Percentiles rank a stretch among this genome's conserved stretches.
Evolutionary conservation across 1,140 invertebrate species (phyloP).

Genomic region (Pemphigus obesinymphae): DNA sequence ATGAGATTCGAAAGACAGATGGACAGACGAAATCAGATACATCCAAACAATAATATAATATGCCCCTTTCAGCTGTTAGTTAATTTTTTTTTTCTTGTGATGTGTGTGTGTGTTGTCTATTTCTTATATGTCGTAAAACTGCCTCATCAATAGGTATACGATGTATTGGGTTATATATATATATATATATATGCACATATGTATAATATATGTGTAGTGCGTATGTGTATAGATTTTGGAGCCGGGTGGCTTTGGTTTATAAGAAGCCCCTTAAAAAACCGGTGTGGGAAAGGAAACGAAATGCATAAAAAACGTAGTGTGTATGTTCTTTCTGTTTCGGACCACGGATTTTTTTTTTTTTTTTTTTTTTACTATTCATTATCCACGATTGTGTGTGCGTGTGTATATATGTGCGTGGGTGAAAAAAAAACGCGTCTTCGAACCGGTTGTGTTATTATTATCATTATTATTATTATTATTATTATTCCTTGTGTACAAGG

Average conservation of each 20-base stretch:
- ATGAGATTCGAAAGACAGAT: slow-evolving; percentile 30
- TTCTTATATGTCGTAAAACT: slow-evolving; percentile 41
- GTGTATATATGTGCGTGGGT: neutral
- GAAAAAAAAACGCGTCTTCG: slow-evolving; percentile 34
- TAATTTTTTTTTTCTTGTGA: slow-evolving; percentile 16
- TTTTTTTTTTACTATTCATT: slow-evolving; percentile 36
- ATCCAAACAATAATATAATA: slow-evolving; percentile 41
- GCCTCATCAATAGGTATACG: slow-evolving; percentile 37
- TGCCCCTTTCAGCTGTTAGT: slow-evolving; percentile 41
- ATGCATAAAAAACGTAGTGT: slow-evolving; percentile 40
- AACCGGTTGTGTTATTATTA: slow-evolving; percentile 41
- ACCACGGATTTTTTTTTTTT: slow-evolving; percentile 40
- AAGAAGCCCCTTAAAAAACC: slow-evolving; percentile 42
- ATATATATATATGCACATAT: neutral
- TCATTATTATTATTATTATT: slow-evolving; percentile 17
- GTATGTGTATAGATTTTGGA: slow-evolving; percentile 22
- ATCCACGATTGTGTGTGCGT: slow-evolving; percentile 32
- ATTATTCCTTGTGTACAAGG: slow-evolving; percentile 40
- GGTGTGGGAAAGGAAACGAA: slow-evolving; percentile 42
- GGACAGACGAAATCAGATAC: slow-evolving; percentile 42
- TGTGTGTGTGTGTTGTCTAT: slow-evolving; percentile 20
- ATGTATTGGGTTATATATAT: neutral
- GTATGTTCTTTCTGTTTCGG: slow-evolving; percentile 27
- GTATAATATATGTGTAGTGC: neutral
- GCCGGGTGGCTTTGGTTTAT: slow-evolving; percentile 41